Evolutionary conservation across 2,888 invertebrate genomes (phyloP).

Genomic region (Gari tellinella): DNA sequence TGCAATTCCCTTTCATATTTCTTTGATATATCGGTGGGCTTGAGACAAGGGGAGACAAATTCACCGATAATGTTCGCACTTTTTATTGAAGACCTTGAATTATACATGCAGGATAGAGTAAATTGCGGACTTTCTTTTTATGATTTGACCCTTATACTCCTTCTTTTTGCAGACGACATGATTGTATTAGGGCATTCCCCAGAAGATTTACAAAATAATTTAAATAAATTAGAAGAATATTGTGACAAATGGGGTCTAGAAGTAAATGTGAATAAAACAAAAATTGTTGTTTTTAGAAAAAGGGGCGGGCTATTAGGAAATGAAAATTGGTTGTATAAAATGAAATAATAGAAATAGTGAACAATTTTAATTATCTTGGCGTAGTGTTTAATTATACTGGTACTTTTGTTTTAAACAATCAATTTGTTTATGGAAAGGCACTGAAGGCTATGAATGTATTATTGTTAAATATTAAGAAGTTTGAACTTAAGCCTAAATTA

Average conservation of each 20-base stretch:
- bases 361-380: slow-evolving; percentile 15
- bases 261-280: slow-evolving; percentile 8
- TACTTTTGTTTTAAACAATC: not conserved
- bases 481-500: not conserved
- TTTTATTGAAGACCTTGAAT: slow-evolving; percentile 13
- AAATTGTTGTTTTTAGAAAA: slow-evolving; percentile 11
- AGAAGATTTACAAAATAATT: slow-evolving; percentile 7
- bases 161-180: slow-evolving; percentile 26
- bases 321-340: slow-evolving; percentile 7
- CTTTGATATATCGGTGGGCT: slow-evolving; percentile 12
- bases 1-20: slow-evolving; percentile 4
- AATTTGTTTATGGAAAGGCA: slow-evolving; percentile 8
- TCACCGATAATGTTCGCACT: slow-evolving; percentile 14
- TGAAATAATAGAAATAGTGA: not conserved
- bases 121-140: not conserved
- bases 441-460: slow-evolving; percentile 12
- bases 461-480: slow-evolving; percentile 1
- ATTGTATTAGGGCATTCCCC: slow-evolving; percentile 1
- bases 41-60: slow-evolving; percentile 13
- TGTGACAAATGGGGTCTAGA: slow-evolving; percentile 12
- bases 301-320: not conserved
- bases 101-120: slow-evolving; percentile 1
- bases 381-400: slow-evolving; percentile 11
- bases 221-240: slow-evolving; percentile 5
- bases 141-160: slow-evolving; percentile 12